phyloP scores from a whole-genome alignment of 2,797 vertebrate species.

The Lepidocolaptes lacrymiger region DNA sequence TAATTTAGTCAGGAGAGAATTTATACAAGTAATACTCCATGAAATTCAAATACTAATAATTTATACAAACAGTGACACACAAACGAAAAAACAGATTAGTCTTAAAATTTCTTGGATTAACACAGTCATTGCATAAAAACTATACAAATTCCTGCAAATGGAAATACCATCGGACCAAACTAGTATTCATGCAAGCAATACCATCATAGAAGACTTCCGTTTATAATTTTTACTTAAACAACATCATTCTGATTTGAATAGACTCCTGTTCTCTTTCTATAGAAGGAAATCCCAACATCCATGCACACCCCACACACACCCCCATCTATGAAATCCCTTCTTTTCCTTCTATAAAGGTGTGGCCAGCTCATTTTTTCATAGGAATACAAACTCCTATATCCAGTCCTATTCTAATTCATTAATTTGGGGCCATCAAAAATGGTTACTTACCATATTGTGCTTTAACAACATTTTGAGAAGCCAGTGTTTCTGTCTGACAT shows the following conservation, averaged over 20 bases:
- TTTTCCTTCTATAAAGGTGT: not conserved
- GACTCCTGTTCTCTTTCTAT: not conserved
- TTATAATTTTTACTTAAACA: not conserved
- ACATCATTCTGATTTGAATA: not conserved
- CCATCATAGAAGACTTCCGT: not conserved
- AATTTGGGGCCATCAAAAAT: not conserved
- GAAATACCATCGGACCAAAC: not conserved
- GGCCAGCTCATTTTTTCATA: not conserved
- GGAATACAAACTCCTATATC: not conserved
- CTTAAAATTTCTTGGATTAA: not conserved
- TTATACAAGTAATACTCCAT: not conserved
- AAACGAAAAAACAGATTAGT: not conserved
- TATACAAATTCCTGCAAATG: not conserved
- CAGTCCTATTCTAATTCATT: not conserved
- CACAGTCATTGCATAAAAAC: not conserved
- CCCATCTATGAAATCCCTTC: not conserved
- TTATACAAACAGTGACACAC: not conserved
- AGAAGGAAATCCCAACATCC: not conserved
- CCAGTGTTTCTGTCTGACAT: not conserved
- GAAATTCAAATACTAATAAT: not conserved
- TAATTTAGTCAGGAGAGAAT: not conserved
- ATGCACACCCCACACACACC: accelerated
- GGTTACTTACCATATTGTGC: not conserved
- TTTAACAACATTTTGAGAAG: not conserved
- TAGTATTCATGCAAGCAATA: not conserved